Evolutionary conservation across 2,113 vertebrate species (phyloP).

Genomic region (Ornithorhynchus anatinus): DNA sequence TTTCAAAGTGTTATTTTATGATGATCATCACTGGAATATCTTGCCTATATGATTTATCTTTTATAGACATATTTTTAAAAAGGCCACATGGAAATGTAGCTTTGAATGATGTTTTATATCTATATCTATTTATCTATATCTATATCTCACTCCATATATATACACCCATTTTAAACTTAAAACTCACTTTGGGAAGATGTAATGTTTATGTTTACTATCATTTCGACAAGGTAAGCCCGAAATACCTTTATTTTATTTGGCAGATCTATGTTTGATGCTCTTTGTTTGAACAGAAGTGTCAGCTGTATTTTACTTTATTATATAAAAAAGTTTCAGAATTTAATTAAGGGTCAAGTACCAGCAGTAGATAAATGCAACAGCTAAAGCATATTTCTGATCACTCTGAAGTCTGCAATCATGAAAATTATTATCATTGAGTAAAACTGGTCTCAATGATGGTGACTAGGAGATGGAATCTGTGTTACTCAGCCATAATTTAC

Average conservation of each 20-base stretch:
- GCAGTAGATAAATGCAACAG: slow-evolving; percentile 83
- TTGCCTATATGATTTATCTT: slow-evolving; percentile 46
- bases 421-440: slow-evolving; percentile 91
- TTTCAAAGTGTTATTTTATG: slow-evolving; percentile 36
- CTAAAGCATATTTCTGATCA: slow-evolving; percentile 82
- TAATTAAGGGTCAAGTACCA: slow-evolving; percentile 89
- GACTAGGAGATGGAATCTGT: slow-evolving; percentile 84
- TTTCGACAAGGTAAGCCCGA: slow-evolving; percentile 72
- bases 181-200: slow-evolving; percentile 57
- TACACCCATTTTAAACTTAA: slow-evolving; percentile 58
- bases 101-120: slow-evolving; percentile 34
- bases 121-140: too few relatives aligned
- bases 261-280: slow-evolving; percentile 68
- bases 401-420: slow-evolving; percentile 90
- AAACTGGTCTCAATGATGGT: slow-evolving; percentile 81
- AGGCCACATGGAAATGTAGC: slow-evolving; percentile 17
- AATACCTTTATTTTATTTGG: slow-evolving; percentile 78
- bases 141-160: too few relatives aligned
- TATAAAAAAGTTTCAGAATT: slow-evolving; percentile 87
- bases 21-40: slow-evolving; percentile 54
- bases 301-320: slow-evolving; percentile 87
- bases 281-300: slow-evolving; percentile 80
- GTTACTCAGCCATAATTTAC: slow-evolving; percentile 89
- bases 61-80: slow-evolving; percentile 44
- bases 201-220: slow-evolving; percentile 64